Evolutionary conservation across 2,797 vertebrate species (phyloP).

Genomic region (Rhinogobio ventralis): DNA sequence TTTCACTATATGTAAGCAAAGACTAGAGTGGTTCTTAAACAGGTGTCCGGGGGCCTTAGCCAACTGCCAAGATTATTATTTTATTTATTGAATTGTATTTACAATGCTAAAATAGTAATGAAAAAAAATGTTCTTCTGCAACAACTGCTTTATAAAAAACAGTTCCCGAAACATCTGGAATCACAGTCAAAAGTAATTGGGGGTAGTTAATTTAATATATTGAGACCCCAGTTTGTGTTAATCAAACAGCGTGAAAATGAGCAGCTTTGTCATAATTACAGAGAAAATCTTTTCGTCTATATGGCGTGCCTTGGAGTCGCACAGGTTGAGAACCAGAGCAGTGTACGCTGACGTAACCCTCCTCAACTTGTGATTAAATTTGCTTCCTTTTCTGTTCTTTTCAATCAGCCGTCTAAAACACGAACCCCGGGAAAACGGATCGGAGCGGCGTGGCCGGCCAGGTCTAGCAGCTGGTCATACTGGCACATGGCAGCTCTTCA

Average conservation of each 20-base stretch:
- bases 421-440: slow-evolving; percentile 82
- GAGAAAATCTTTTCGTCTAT: neutral
- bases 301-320: neutral
- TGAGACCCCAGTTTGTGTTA: neutral
- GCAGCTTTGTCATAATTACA: slow-evolving; percentile 1
- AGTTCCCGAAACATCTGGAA: neutral
- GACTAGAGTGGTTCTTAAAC: neutral
- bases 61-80: neutral
- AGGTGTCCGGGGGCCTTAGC: neutral
- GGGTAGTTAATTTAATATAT: neutral
- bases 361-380: neutral
- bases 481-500: slow-evolving; percentile 92
- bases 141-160: too few relatives aligned
- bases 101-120: neutral
- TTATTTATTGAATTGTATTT: neutral
- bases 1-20: neutral
- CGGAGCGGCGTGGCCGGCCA: slow-evolving; percentile 69
- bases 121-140: neutral
- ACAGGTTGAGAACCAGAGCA: neutral
- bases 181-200: neutral
- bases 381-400: slow-evolving; percentile 62
- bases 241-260: neutral
- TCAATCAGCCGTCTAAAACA: slow-evolving; percentile 84
- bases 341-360: neutral
- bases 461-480: slow-evolving; percentile 95